These are phyloP conservation scores for Oryctolagus cuniculus DNA, from an alignment of 2,113 vertebrate genomes.

Conservation along the genomic window DNA sequence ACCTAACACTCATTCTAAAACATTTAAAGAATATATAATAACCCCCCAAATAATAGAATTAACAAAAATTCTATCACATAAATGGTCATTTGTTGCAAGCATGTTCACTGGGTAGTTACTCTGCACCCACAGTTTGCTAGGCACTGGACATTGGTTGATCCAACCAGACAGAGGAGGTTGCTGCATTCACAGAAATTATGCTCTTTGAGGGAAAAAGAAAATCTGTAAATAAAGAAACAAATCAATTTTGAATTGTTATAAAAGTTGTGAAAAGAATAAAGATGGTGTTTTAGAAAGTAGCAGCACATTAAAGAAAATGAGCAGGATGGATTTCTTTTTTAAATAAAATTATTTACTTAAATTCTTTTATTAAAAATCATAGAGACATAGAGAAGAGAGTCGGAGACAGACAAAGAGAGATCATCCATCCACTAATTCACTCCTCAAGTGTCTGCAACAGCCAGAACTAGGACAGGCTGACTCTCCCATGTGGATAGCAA, in stretches of 20 bases:
- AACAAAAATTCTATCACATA: neutral
- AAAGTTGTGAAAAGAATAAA: neutral
- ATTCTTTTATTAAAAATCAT: too few species aligned
- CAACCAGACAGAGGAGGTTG: neutral
- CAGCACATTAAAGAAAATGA: neutral
- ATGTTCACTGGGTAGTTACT: neutral
- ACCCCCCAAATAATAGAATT: neutral
- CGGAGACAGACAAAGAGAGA: too few species aligned
- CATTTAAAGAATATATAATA: neutral
- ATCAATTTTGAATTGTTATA: neutral
- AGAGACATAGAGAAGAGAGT: too few species aligned
- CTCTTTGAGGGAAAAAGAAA: neutral
- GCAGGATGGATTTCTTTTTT: too few species aligned
- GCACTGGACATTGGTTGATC: neutral
- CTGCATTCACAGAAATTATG: neutral
- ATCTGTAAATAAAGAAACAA: neutral
- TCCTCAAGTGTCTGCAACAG: too few species aligned
- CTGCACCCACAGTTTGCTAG: neutral
- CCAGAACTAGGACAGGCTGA: too few species aligned
- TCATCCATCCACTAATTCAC: too few species aligned
- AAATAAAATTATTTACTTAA: too few species aligned
- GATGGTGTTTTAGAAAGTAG: neutral
- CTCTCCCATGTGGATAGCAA: too few species aligned
- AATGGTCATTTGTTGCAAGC: neutral
- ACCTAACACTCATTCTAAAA: constrained; percentile 7